Base-by-base conservation (phyloP, 2,888 invertebrate species). In the Dichetophora obliterata region DNA sequence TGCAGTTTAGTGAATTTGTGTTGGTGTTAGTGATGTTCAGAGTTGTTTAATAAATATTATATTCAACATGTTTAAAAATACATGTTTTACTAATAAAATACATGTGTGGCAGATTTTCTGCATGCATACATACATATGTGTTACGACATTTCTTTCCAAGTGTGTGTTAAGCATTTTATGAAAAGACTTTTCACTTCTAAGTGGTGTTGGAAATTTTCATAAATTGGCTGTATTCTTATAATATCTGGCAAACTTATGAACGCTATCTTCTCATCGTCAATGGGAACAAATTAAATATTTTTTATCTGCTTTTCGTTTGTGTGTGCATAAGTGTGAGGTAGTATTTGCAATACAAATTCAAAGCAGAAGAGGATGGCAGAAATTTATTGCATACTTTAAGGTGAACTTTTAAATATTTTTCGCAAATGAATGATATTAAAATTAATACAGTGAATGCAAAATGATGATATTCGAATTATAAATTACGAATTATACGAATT, bases 101-200 rank as follows among this genome's bases (percentile, higher is more conserved):
- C 43, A 43, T 43, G 9, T 57, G 19, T 9, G 57, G 22, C 5
- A 22, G 9, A 22, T n/a, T 14, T 22, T 57, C 16, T 11, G 16
- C 2, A 27, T 31, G 5, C 5, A n/a, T n/a, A n/a, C n/a, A n/a
- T n/a, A n/a, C n/a, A n/a, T 27, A 9, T 9, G 3, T 59, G 9
- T 59, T 24, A 27, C 8, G 5, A 11, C 27, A 59, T 59, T 59
- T 14, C 24, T 59, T 43, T 43, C 1, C 24, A 59, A 59, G 59
- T 59, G 59, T 27, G 59, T 59, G 59, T 59, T 59, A 59, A 27
- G 59, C 59, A 59, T 59, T 59, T 59, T 27, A 59, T 59, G 59
- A 9, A 8, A 4, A 27, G 24, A 24, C 14, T 19, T 27, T 59
- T 11, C 16, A 59, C 27, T 59, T 59, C 8, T 59, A 11, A 27